Percentiles rank a stretch among this genome's conserved stretches.
These are phyloP conservation scores for Prorops nasuta DNA, from an alignment of 1,140 invertebrate species.

Conservation along the genomic window DNA sequence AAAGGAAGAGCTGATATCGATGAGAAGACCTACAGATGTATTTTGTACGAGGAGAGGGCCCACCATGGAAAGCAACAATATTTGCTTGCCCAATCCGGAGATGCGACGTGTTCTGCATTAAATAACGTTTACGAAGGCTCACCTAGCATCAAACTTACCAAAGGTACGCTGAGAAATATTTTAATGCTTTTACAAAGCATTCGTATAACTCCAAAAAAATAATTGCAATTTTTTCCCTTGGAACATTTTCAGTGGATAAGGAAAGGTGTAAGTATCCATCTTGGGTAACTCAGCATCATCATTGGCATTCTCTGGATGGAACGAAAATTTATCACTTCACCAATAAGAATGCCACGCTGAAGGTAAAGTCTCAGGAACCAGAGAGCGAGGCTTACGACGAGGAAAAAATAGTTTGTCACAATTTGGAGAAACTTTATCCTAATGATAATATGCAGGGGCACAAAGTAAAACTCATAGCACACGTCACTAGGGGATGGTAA, in stretches of 20 bases:
- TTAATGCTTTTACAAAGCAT: background rate
- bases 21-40: slow-evolving; percentile 66
- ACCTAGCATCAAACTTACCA: slow-evolving; percentile 59
- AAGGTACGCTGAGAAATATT: slow-evolving; percentile 48
- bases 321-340: slow-evolving; percentile 58
- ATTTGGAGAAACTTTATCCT: slow-evolving; percentile 37
- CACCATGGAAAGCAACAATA: slow-evolving; percentile 51
- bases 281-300: slow-evolving; percentile 60
- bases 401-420: slow-evolving; percentile 55
- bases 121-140: slow-evolving; percentile 62
- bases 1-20: slow-evolving; percentile 49
- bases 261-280: slow-evolving; percentile 59
- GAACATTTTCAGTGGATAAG: slow-evolving; percentile 44
- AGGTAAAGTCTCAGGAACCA: slow-evolving; percentile 36
- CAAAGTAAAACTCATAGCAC: slow-evolving; percentile 53
- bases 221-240: slow-evolving; percentile 8
- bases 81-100: slow-evolving; percentile 61
- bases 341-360: slow-evolving; percentile 58
- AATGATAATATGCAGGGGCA: slow-evolving; percentile 35
- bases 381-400: slow-evolving; percentile 35
- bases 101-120: slow-evolving; percentile 64
- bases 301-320: slow-evolving; percentile 62
- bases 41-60: slow-evolving; percentile 59
- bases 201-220: slow-evolving; percentile 13
- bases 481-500: slow-evolving; percentile 61